phyloP scores from a whole-genome alignment of 1,140 invertebrate genomes.

The Micrasema minimum region DNA sequence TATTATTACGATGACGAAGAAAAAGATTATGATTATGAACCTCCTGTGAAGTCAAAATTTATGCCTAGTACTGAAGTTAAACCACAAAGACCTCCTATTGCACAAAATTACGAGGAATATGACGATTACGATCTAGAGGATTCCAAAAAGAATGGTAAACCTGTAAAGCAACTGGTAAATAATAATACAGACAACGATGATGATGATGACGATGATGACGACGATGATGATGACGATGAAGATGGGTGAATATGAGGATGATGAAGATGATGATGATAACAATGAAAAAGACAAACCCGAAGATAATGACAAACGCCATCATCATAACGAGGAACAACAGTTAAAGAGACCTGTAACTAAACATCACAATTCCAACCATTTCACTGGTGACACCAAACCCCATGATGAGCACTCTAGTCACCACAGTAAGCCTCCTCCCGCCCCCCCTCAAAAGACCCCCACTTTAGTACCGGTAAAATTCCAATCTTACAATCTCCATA shows the following conservation, averaged over 20 bases:
- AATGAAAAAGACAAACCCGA: conserved; percentile 24
- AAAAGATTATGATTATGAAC: conserved; percentile 67
- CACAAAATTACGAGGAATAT: conserved; percentile 66
- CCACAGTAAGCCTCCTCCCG: conserved; percentile 27
- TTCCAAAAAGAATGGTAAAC: conserved; percentile 19
- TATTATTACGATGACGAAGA: conserved; percentile 68
- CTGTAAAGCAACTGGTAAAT: conserved; percentile 19
- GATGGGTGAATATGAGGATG: conserved; percentile 39
- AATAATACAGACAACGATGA: conserved; percentile 32
- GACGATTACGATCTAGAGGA: conserved; percentile 56
- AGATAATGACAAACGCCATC: conserved; percentile 2
- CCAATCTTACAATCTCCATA: conserved; percentile 33
- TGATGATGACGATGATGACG: conserved; percentile 55
- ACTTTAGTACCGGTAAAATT: conserved; percentile 32
- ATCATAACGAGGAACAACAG: conserved; percentile 35
- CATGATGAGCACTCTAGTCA: conserved; percentile 19
- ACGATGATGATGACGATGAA: conserved; percentile 49
- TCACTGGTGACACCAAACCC: not conserved
- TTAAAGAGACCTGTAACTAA: conserved; percentile 35
- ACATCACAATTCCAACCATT: conserved; percentile 3
- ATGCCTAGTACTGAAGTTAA: conserved; percentile 71
- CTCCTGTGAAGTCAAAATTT: conserved; percentile 68
- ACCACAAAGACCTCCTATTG: conserved; percentile 64
- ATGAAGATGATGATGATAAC: conserved; percentile 44
- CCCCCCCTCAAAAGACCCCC: conserved; percentile 18